Base-by-base conservation (phyloP, 35 echinoderm and acorn worm species). In the Chiridota heheva region DNA sequence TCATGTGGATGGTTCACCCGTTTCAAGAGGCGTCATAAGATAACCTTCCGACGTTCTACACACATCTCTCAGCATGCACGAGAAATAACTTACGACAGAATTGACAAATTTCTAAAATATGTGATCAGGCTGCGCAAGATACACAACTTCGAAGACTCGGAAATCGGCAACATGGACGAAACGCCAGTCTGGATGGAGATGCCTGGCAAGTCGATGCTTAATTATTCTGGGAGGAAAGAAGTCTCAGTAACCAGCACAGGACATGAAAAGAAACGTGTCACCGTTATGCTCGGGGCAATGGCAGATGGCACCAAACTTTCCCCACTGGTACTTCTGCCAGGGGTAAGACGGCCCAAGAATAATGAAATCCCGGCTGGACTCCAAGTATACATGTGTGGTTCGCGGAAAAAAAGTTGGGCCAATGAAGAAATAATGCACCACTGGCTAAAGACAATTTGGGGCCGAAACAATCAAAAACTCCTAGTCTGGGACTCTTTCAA, bases 1-100 rank as follows among this genome's bases (percentile, higher is more conserved):
- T 64, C 57, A 4, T 13, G 30, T 40, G 77, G 77, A 17, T 81
- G 60, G 77, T 41, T 4, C 31, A 4, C 15, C 44, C 34, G 40
- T 25, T 81, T 81, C 44, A 34, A 39, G 60, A 62, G 36, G 36
- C 1, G 77, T 25, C 53, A 81, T 64, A 42, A 61, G 17, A 63
- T 81, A 24, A 40, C 77, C 16, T 24, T 35, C 35, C 55, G 76
- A 81, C 33, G 77, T 20, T 43, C 7, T 15, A 81, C 77, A 22
- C 18, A 37, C 42, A 60, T 81, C 16, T 35, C 55, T 43, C 77
- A 81, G 32, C 7, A 77, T 2, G 15, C 44, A 58, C 51, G 3
- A 29, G 73, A 77, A 58, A 7, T 77, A 22, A 58, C 51, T 3
- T 2, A 77, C 58, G 38, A 37, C 73, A 58, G 51, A 40, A 7